Base-by-base conservation (phyloP, 2,888 invertebrate genomes). In the Latrodectus elegans region DNA sequence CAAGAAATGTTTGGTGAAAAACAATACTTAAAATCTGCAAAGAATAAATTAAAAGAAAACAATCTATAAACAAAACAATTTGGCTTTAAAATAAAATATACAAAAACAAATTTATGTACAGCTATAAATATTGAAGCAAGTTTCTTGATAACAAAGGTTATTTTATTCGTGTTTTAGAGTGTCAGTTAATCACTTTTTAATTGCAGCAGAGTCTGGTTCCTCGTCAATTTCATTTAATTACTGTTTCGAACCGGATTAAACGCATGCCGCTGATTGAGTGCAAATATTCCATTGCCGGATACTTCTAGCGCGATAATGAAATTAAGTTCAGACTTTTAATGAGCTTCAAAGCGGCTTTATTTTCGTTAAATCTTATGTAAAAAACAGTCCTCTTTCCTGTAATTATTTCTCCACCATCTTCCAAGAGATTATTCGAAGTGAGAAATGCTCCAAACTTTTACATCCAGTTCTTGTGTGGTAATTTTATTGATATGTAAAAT, bases 211-310 rank as follows among this genome's bases (percentile, higher is more conserved):
- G 4, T 38, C 38, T 6, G 38, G 38, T 38, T 38, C 6, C 3
- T 6, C 38, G 4, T 38, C 6, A 38, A 38, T 38, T 6, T 6
- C 38, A 6, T 38, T 38, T 38, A 38, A 38, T 38, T 38, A 38
- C 6, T 38, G 6, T 4, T 38, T 6, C 6, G 6, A 38, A 38
- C 38, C 38, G 38, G 38, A 38, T 38, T 38, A 6, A 38, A 38
- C 4, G 38, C 38, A 38, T 38, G 1, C 3, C 38, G 6, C 38
- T 6, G 4, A 84, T 84, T 65, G 67, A 53, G 77, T 84, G 77
- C 38, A 67, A 84, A 84, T 84, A 78, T 84, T 84, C 78, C 77
- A 77, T 84, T 84, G 78, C 73, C 53, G 72, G 84, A 65, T 72
- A 72, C 78, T 73, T 78, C 78, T 73, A 78, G 72, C 38, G 65